Evolutionary conservation across 2,113 vertebrate species (phyloP), one percentile per base, ranked within the genome.

Genomic region (Bufo bufo): DNA sequence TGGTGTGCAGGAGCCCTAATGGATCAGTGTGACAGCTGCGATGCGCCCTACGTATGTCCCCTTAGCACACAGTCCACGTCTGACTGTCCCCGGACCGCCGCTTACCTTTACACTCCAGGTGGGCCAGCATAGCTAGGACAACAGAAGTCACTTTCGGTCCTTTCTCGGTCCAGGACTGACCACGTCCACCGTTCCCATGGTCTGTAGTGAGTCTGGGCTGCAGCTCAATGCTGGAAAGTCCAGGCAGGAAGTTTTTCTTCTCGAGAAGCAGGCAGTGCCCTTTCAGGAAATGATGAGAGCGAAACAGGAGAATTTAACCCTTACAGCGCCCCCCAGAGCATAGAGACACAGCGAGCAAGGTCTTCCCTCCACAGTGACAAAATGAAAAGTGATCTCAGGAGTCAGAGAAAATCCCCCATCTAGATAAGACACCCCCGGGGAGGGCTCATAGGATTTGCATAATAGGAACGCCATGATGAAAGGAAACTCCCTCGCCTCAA

Each of bases 151-250:
- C 61, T 56, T 45, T 61, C 77, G 33, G 61, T 43, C n/a, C 77
- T 80, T 71, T n/a, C 17, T 17, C 20, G 7, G 75, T 10, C 16
- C 54, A 77, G 72, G 45, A 50, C 13, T 20, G 16, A 4, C 23
- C 74, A 43, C 10, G 49, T 45, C 4, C 6, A 16, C 45, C 3
- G 85, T 16, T 8, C 63, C 61, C 82, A 84, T 71, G 82, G 54
- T 47, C 72, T 13, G 33, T 0, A 66, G 45, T 79, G 33, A 0
- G 11, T 45, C 33, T 2, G 20, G 43, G 45, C 63, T 84, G 84
- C 50, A 90, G 17, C 89, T 72, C 58, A 90, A 77, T 69, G 83
- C 52, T 91, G 91, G 86, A 90, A 92, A 86, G 89, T 82, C 88
- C 84, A 91, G 85, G 71, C 87, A 65, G 87, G 87, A 83, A 88